Evolutionary conservation across 1,140 invertebrate genomes (phyloP).

Genomic region (Proctacanthus coquilletti): DNA sequence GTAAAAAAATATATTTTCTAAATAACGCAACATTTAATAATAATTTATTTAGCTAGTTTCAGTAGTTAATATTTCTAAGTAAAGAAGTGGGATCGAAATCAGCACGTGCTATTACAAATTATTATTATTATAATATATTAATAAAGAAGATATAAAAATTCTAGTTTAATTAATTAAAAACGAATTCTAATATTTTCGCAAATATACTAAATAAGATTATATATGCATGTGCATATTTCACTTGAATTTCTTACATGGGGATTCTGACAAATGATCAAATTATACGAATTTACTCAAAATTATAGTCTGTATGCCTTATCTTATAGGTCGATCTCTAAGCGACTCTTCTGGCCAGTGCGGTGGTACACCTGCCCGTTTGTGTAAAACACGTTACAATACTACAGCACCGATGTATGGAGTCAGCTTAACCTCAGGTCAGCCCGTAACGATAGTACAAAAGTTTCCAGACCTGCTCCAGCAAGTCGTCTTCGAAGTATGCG

Average conservation of each 20-base stretch:
- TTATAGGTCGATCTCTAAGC: conserved; percentile 22
- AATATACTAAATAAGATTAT: not conserved
- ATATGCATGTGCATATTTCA: not conserved
- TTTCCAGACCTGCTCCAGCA: conserved; percentile 87
- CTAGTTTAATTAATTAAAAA: not conserved
- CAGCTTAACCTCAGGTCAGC: conserved; percentile 76
- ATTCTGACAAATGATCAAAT: not conserved
- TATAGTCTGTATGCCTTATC: conserved; percentile 6
- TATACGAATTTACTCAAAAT: no score
- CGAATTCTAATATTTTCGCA: not conserved
- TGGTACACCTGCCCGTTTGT: conserved; percentile 57
- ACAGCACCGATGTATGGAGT: conserved; percentile 88
- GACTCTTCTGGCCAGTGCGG: conserved; percentile 29
- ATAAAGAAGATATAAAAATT: no score
- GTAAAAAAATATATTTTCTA: no score
- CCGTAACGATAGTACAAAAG: conserved; percentile 86
- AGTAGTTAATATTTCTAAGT: no score
- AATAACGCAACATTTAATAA: no score
- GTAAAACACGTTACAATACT: conserved; percentile 77
- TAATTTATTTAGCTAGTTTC: no score
- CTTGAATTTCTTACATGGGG: not conserved
- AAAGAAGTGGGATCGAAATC: no score
- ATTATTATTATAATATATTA: no score
- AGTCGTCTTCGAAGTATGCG: conserved; percentile 81
- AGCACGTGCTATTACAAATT: no score